These are phyloP conservation scores for Lineus longissimus DNA, from an alignment of 1,140 invertebrate genomes.

Conservation along the genomic window DNA sequence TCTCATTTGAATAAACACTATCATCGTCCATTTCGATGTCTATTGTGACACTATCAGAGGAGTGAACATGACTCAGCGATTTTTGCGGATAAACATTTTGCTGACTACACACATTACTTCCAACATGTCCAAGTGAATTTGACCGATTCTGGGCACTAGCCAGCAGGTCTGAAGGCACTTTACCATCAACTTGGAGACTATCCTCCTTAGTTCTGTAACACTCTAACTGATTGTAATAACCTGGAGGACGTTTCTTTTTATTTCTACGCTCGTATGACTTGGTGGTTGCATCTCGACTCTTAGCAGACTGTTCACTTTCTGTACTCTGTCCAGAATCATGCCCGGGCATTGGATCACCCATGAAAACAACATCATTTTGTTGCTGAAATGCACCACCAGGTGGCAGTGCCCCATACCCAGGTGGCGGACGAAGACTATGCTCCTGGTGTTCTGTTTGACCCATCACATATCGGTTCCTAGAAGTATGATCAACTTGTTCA, in stretches of 20 bases:
- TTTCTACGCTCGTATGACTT: slow-evolving; percentile 11
- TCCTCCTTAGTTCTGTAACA: background rate
- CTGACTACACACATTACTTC: too few relatives aligned
- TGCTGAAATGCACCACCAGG: background rate
- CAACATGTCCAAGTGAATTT: too few relatives aligned
- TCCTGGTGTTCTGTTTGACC: background rate
- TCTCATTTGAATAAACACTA: too few relatives aligned
- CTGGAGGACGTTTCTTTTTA: slow-evolving; percentile 16
- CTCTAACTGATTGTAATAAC: slow-evolving; percentile 11
- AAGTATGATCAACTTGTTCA: too few relatives aligned
- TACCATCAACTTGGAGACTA: background rate
- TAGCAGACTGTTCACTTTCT: background rate
- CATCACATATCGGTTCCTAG: background rate
- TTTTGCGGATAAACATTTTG: background rate
- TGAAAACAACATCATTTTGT: background rate
- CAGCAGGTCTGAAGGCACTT: too few relatives aligned
- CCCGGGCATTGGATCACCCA: background rate
- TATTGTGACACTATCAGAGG: background rate
- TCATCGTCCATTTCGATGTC: too few relatives aligned
- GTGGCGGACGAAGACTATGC: background rate
- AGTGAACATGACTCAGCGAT: background rate
- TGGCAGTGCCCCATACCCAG: background rate
- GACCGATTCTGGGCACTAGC: too few relatives aligned
- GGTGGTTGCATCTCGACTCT: background rate
- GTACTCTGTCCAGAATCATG: background rate